Evolutionary conservation across 2,888 invertebrate species (phyloP), one percentile per base, ranked within the genome.

Genomic region (Lacanobia oleracea): DNA sequence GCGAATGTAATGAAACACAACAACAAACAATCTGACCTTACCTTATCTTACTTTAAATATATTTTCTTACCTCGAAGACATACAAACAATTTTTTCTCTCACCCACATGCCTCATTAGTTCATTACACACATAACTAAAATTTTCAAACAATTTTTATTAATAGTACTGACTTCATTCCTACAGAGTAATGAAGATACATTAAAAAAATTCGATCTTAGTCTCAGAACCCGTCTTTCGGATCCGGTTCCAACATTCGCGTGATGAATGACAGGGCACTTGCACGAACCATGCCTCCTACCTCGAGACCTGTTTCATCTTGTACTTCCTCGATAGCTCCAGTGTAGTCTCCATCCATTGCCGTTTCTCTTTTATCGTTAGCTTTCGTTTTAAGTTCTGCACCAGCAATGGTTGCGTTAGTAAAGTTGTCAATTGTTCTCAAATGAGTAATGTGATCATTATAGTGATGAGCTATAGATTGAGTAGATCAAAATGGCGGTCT

Each of bases 201-300:
- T 89, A 87, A 89, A 90, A 89, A 88, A 90, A 90, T 83, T 91
- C 87, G 86, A 88, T 90, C 89, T 88, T 89, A 87, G 89, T 89
- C 88, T 89, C 86, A 80, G 82, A 92, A 92, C 93, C 88, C 88
- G 92, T 91, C 92, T 90, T 48, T 54, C n/a, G 57, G 81, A 94
- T 94, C 95, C 95, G 95, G 95, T 95, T 95, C 86, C 79, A 85
- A 89, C 92, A 91, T 94, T 94, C 88, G 93, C 94, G 94, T 95
- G 95, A 95, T 94, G 95, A 93, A 95, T 95, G 92, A 93, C 91
- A 92, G 92, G 88, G 86, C 92, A 91, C 89, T 90, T 91, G 92
- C 91, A 92, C 92, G 92, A 93, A 90, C 89, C 83, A 87, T 82
- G 77, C 86, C 77, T 45, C 65, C 78, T 84, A 93, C 91, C 77